A percentile compares a stretch with the other conserved stretches of the same genome.
Conservation (phyloP, 1,140 invertebrate genomes). For the Hylaeus volcanicus region DNA sequence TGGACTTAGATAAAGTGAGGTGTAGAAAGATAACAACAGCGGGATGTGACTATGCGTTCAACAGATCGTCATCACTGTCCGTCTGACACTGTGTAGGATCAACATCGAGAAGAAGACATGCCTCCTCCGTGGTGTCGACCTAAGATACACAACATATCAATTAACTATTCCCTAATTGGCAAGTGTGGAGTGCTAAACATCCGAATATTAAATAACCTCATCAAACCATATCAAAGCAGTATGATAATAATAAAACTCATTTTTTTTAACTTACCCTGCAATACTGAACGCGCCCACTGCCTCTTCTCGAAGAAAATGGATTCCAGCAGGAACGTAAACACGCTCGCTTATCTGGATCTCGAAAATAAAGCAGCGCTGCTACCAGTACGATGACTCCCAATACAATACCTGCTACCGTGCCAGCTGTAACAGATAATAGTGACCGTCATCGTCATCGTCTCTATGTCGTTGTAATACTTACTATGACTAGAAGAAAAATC, state of each 20-base stretch:
- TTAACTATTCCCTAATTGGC: not conserved
- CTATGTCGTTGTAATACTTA: constrained; percentile 18
- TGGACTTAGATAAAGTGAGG: constrained; percentile 6
- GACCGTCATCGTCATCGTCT: not conserved
- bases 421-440: constrained; percentile 46
- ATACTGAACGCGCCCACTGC: constrained; percentile 61
- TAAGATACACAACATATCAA: constrained; percentile 15
- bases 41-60: constrained; percentile 53
- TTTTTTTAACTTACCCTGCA: constrained; percentile 57
- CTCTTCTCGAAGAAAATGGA: constrained; percentile 49
- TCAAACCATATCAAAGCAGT: no score
- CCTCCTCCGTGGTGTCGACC: constrained; percentile 69
- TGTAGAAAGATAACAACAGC: constrained; percentile 9
- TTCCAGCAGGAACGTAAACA: constrained; percentile 47
- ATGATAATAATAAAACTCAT: not conserved
- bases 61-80: constrained; percentile 71
- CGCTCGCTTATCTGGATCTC: constrained; percentile 53
- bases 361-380: constrained; percentile 53
- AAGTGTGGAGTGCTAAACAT: no score
- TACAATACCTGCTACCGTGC: constrained; percentile 31
- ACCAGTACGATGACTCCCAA: constrained; percentile 38
- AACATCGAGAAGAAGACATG: constrained; percentile 65
- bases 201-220: no score
- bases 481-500: constrained; percentile 39
- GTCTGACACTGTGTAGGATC: constrained; percentile 68